A percentile compares a stretch with the other conserved stretches of the same genome.
Evolutionary conservation across 2,888 invertebrate species (phyloP).

Genomic region (Scaptomyza caliginosa): DNA sequence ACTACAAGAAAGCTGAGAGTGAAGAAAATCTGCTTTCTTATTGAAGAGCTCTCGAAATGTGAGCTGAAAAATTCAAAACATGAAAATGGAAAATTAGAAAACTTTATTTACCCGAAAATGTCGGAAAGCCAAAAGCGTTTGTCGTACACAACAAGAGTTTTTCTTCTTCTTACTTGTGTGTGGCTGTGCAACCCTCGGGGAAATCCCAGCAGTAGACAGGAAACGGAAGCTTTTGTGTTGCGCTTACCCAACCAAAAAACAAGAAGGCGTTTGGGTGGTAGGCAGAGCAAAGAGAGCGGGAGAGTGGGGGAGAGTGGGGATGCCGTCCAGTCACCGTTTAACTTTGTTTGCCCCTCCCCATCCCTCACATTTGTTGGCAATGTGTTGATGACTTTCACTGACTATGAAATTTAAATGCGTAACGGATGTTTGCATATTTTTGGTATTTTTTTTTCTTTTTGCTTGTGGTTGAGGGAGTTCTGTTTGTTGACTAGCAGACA

Average conservation of each 20-base stretch:
- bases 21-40: conserved; percentile 34
- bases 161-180: conserved; percentile 18
- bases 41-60: conserved; percentile 44
- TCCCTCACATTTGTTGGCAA: conserved; percentile 27
- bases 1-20: conserved; percentile 32
- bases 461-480: neutral
- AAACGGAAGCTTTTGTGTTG: conserved; percentile 81
- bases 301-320: neutral
- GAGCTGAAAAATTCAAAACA: conserved; percentile 77
- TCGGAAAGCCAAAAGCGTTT: conserved; percentile 34
- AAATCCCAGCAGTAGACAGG: conserved; percentile 81
- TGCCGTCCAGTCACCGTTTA: conserved; percentile 46
- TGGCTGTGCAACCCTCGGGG: conserved; percentile 68
- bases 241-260: conserved; percentile 24
- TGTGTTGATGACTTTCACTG: conserved; percentile 81
- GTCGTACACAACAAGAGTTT: conserved; percentile 37
- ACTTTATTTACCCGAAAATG: conserved; percentile 69
- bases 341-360: conserved; percentile 36
- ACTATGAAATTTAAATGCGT: conserved; percentile 80
- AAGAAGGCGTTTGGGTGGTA: neutral
- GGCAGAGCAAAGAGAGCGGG: neutral
- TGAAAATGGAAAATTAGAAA: conserved; percentile 79
- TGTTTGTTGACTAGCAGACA: conserved; percentile 61
- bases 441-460: conserved; percentile 26
- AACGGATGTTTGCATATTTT: conserved; percentile 69